Base-by-base conservation (phyloP, 2,888 invertebrate genomes). In the Leptinotarsa peninsularis region DNA sequence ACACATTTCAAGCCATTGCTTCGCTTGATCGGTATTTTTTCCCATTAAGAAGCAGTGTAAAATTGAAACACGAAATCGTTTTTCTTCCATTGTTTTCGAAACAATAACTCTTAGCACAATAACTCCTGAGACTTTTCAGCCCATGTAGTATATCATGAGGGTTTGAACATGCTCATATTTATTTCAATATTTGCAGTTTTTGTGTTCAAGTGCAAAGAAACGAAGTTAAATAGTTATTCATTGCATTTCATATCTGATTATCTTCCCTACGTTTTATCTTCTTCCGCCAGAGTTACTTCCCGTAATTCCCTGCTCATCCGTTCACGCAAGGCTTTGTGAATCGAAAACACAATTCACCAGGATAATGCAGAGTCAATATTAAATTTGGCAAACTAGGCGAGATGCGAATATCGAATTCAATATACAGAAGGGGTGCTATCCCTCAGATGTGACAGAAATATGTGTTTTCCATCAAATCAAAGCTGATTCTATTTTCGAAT, bases 341-440 rank as follows among this genome's bases (percentile, higher is more conserved):
- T 63, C 10, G 63, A 43, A n/a, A 63, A 63, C 58, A 58, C 58
- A 23, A 23, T 58, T 58, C 58, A 63, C 33, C 27, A 33, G 33
- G n/a, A 63, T 43, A 63, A 43, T 63, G 27, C 63, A 63, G 63
- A 33, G 63, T 63, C 63, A 63, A 63, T 63, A 63, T 63, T 63
- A 18, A n/a, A 63, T 63, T 63, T 63, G 43, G 43, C n/a, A 63
- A 33, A 63, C 17, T 33, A 7, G 4, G 13, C 43, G 71, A 74
- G 21, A 68, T 71, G 23, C 68, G 52, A 68, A 72, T 63, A 56
- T 66, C 72, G 23, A 68, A 75, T 72, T 67, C 52, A 27, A 49
- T 66, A 58, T 71, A 63, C n/a, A 33, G 10, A 3, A 17, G 10
- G 63, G 21, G 4, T 58, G 4, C 23, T 15, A 23, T 23, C 23